These are phyloP conservation scores for Sinocyclocheilus grahami DNA, from an alignment of 2,113 vertebrate genomes.

Conservation along the genomic window DNA sequence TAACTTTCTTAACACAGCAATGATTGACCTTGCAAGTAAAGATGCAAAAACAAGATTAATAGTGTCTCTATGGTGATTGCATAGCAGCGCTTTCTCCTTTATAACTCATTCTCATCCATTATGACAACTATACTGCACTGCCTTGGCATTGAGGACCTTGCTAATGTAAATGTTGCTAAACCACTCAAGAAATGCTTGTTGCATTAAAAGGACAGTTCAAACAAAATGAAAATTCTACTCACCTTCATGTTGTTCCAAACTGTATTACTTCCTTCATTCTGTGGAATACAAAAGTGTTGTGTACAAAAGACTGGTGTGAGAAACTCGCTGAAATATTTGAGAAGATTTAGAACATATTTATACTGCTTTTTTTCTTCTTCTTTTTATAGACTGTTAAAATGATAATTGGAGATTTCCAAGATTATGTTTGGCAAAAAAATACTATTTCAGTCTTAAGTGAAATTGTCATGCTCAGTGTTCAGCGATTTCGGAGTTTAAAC, in stretches of 20 bases:
- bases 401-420: neutral
- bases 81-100: neutral
- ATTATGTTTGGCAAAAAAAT: neutral
- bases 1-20: neutral
- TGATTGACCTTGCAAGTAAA: neutral
- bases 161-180: conserved; percentile 3
- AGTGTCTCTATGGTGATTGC: neutral
- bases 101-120: neutral
- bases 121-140: neutral
- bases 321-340: neutral
- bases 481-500: neutral
- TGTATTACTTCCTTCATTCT: neutral
- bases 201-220: neutral
- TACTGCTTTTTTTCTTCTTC: no score
- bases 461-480: neutral
- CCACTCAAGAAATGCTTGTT: neutral
- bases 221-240: neutral
- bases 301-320: neutral
- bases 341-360: no score
- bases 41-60: conserved; percentile 13
- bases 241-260: neutral
- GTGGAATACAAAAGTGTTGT: neutral
- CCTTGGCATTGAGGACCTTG: neutral
- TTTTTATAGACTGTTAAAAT: no score
- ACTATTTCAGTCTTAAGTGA: neutral